Evolutionary conservation across 2,888 invertebrate species (phyloP).

Genomic region (Campoplex nolae): DNA sequence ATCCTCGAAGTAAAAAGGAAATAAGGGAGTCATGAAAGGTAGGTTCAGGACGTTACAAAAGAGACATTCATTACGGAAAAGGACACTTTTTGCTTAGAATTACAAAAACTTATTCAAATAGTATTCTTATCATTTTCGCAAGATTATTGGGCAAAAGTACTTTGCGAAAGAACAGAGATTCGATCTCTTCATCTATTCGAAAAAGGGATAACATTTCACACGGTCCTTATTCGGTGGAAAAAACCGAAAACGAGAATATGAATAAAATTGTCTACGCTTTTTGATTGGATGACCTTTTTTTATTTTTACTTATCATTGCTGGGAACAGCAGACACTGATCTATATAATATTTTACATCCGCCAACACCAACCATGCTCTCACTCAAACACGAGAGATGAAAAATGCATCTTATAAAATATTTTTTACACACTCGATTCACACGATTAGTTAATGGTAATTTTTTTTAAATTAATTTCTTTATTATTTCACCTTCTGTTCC

Average conservation of each 20-base stretch:
- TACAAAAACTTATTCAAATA: no score
- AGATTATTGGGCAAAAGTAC: no score
- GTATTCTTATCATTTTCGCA: no score
- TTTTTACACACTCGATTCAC: conserved; percentile 58
- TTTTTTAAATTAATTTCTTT: neutral
- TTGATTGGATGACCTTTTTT: conserved; percentile 9
- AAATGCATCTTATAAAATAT: conserved; percentile 66
- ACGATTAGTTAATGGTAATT: conserved; percentile 35
- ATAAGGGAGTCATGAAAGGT: neutral
- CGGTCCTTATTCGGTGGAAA: neutral
- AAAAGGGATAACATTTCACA: neutral
- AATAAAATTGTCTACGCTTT: conserved; percentile 24
- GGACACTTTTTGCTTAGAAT: neutral
- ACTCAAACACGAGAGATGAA: conserved; percentile 33
- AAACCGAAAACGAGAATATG: neutral
- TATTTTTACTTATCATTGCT: conserved; percentile 25
- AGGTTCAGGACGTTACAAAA: neutral
- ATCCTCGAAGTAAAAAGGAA: neutral
- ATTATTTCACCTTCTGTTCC: neutral
- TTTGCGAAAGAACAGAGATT: neutral
- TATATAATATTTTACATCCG: conserved; percentile 30
- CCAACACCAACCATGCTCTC: conserved; percentile 5
- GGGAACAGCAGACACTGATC: conserved; percentile 30
- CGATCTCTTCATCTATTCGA: no score
- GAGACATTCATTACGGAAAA: neutral